These are phyloP conservation scores for Gopherus evgoodei DNA, from an alignment of 2,113 vertebrate species.

Conservation along the genomic window DNA sequence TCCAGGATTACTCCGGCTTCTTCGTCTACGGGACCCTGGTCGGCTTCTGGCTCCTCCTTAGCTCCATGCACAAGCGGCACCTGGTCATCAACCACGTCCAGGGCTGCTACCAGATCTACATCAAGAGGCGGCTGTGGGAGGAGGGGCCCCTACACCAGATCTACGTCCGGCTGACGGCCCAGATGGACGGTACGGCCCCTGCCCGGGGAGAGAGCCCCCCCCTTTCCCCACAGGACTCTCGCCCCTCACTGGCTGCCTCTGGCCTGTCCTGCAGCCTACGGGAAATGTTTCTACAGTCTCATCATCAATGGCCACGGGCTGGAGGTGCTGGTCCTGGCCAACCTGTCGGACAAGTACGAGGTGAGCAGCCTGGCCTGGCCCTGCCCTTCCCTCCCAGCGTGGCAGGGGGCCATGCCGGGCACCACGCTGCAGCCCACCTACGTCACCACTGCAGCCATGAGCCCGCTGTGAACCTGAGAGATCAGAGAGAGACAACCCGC, in stretches of 20 bases:
- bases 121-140: conserved; percentile 51
- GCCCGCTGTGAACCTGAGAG: background rate
- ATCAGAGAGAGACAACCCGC: background rate
- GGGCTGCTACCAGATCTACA: conserved; percentile 70
- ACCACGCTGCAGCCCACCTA: too few species aligned
- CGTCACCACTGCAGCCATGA: too few species aligned
- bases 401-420: background rate
- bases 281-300: conserved; percentile 61
- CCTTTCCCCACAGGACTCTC: background rate
- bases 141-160: conserved; percentile 70
- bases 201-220: too few species aligned
- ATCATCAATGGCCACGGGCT: conserved; percentile 69
- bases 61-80: conserved; percentile 59
- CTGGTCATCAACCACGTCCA: conserved; percentile 63
- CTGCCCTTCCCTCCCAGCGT: background rate
- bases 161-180: conserved; percentile 66
- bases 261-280: conserved; percentile 35
- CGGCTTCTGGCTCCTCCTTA: conserved; percentile 65
- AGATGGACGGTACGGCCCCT: conserved; percentile 48
- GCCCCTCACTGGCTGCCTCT: background rate
- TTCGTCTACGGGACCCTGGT: conserved; percentile 19
- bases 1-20: conserved; percentile 37
- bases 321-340: conserved; percentile 64
- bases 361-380: background rate
- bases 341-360: conserved; percentile 54